Evolutionary conservation across 1,140 invertebrate species (phyloP), one percentile per base, ranked within the genome.

Genomic region (Scaptomyza graminum): DNA sequence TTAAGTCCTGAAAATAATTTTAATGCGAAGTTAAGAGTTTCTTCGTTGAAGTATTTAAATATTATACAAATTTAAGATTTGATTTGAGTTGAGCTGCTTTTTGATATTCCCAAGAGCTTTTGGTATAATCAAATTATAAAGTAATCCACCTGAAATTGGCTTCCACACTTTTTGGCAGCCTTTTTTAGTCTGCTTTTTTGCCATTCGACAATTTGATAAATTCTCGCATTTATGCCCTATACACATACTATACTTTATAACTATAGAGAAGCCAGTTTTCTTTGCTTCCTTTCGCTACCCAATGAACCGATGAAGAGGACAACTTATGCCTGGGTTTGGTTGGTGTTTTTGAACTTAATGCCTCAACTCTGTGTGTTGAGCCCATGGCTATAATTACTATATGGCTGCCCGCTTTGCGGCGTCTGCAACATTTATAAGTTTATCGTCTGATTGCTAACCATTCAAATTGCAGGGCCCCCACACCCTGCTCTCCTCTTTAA

Each of bases 361-460:
- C 51, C 46, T 25, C 13, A 60, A 61, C 74, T 74, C 60, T 63
- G 28, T 68, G 51, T 71, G 70, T 55, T 76, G 69, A 50, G 82
- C 82, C 83, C 74, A 54, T 67, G 56, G 82, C 82, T 77, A 83
- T 87, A 87, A 87, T 87, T 87, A 87, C 82, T 87, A 87, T 88
- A 87, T 87, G 82, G 82, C 79, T 87, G 83, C 82, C 82, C 56
- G 57, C 57, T 68, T 71, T 76, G 74, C 74, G 77, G 78, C 70
- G 82, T 85, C 82, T 85, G 83, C 78, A 85, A 75, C 82, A 85
- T 85, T 85, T 85, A 87, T 88, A 87, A 87, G 82, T 87, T 87
- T 87, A 88, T 87, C 71, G 82, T 87, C 79, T 88, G 82, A 88
- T 87, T 87, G 82, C 78, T 67, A 50, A 25, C 55, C 62, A 68